These are phyloP conservation scores for Zaprionus inermis DNA, from an alignment of 1,140 invertebrate genomes.

Conservation along the genomic window DNA sequence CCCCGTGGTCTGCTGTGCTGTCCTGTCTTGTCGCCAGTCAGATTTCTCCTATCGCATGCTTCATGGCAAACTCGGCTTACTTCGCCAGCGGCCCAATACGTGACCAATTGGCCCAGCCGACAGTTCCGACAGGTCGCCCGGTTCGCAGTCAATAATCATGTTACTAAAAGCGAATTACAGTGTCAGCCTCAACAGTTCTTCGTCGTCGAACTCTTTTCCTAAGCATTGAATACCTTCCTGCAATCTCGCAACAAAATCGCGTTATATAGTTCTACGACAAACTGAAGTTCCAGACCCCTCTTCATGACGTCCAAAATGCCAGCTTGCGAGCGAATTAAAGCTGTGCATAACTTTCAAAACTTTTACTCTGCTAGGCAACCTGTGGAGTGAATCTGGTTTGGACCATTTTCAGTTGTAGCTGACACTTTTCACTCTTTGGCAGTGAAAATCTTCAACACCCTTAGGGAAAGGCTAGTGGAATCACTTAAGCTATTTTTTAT, in stretches of 20 bases:
- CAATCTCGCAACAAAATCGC: conserved; percentile 17
- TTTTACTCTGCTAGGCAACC: conserved; percentile 27
- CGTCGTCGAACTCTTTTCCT: background rate
- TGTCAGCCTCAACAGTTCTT: background rate
- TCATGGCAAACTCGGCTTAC: conserved; percentile 57
- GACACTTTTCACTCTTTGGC: background rate
- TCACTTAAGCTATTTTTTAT: too few species aligned
- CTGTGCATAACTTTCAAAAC: conserved; percentile 16
- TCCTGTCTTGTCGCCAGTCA: conserved; percentile 24
- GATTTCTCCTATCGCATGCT: conserved; percentile 35
- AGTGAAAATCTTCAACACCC: too few species aligned
- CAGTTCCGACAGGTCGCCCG: conserved; percentile 17
- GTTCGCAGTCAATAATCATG: conserved; percentile 65
- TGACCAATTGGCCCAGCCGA: conserved; percentile 41
- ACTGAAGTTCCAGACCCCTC: conserved; percentile 8
- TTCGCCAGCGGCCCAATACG: conserved; percentile 65
- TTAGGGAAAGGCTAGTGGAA: too few species aligned
- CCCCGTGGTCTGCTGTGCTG: conserved; percentile 39
- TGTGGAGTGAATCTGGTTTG: conserved; percentile 44
- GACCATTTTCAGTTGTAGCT: conserved; percentile 17
- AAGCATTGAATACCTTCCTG: conserved; percentile 2
- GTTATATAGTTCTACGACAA: conserved; percentile 27
- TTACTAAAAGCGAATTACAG: conserved; percentile 65
- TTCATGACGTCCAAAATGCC: background rate
- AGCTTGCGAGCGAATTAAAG: background rate